Base-by-base conservation (phyloP, 2,888 invertebrate species). In the Cheilosia vulpina region DNA sequence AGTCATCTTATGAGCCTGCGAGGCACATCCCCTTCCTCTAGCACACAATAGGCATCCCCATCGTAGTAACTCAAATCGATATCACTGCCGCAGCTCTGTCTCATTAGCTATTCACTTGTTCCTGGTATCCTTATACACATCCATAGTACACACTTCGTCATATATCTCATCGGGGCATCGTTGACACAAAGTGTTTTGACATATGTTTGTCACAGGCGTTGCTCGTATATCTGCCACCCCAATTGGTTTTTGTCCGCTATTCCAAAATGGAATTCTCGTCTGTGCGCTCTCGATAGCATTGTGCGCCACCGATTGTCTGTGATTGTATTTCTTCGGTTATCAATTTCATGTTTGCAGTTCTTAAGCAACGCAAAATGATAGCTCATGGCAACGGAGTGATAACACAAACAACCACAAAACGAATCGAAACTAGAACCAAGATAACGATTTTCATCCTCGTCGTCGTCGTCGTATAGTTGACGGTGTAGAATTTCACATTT, bases 101-200 rank as follows among this genome's bases (percentile, higher is more conserved):
- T 80, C 71, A 75, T 84, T 84, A 84, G 80, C 75, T 71, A 84
- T 84, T 75, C 80, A 80, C 80, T 75, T 75, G 69, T 58, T 58
- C 63, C 47, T 7, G 6, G 34, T 11, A 11, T 11, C 3, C 11
- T 11, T 11, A 13, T 60, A 45, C 17, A 34, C 27, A 15, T 2
- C 34, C 0, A 27, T 27, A 27, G 27, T n/a, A 50, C 38, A 45
- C 34, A 62, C 50, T 38, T 41, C 52, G 55, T 27, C 41, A 52
- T 62, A 53, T 55, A n/a, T 15, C 31, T n/a, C 75, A 73, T 47
- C 7, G 73, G 57, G 63, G 50, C 75, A 75, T 75, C 60, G 58
- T 71, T 69, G 65, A 60, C 47, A 71, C 65, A 55, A 58, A 84
- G 75, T 84, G 84, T 71, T 84, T 71, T 84, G 80, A 84, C 84